Conservation (phyloP, 2,797 vertebrate genomes). For the Phoxinus dragarum region DNA sequence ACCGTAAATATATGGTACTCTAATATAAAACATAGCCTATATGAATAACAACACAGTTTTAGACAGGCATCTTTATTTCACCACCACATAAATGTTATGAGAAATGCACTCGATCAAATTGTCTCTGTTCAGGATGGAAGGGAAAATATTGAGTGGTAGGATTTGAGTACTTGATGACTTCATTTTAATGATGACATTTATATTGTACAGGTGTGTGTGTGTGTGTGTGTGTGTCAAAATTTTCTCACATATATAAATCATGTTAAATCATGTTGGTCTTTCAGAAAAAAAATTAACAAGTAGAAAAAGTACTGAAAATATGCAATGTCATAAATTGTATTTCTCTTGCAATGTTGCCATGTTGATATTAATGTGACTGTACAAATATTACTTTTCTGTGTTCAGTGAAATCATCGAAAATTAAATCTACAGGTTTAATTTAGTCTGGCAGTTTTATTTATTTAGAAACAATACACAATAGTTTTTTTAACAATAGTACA, state of each 20-base stretch:
- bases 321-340: too few species aligned
- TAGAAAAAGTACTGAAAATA: neutral
- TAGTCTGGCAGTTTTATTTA: neutral
- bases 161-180: neutral
- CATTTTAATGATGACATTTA: neutral
- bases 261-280: neutral
- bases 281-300: neutral
- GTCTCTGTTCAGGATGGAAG: neutral
- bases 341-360: neutral
- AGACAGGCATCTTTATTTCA: neutral
- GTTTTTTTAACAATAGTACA: neutral
- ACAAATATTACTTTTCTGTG: neutral
- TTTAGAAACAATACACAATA: neutral
- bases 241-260: neutral
- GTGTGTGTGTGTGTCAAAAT: too few species aligned
- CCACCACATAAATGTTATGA: neutral
- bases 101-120: neutral
- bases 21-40: too few species aligned
- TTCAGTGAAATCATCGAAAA: constrained; percentile 8
- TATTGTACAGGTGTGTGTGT: too few species aligned
- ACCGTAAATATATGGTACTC: too few species aligned
- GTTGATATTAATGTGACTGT: neutral
- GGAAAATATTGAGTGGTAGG: neutral
- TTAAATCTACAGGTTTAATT: neutral
- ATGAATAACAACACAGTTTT: too few species aligned